Base-by-base conservation (phyloP, 92 coral and sea anemone genomes). In the Chrysogorgia sp. region DNA sequence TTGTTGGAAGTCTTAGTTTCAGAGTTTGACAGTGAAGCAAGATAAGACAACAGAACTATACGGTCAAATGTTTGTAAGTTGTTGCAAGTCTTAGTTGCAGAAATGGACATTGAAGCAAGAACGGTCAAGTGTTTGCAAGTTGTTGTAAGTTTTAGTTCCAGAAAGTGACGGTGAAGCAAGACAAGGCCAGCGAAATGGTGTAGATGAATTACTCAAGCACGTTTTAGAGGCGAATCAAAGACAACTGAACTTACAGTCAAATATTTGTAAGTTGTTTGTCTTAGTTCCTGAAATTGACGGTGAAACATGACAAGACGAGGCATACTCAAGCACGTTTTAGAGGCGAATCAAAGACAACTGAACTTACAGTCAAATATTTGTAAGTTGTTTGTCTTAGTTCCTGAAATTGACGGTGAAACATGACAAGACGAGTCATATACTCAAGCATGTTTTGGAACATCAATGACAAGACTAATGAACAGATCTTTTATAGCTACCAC, bases 401-500 rank as follows among this genome's bases (percentile, higher is more conserved):
- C n/a, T n/a, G n/a, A n/a, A n/a, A n/a, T n/a, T n/a, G n/a, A n/a
- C n/a, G n/a, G n/a, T n/a, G n/a, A n/a, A n/a, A n/a, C 28, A 80
- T 86, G 12, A 87, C 87, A n/a, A n/a, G n/a, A n/a, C n/a, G n/a
- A n/a, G n/a, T n/a, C n/a, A n/a, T n/a, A n/a, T 92, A 40, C 60
- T 96, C 21, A 82, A 85, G 33, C 97, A 96, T 37, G 97, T 96
- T 23, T 83, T 96, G 47, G 98, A 91, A n/a, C n/a, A n/a, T n/a
- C n/a, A n/a, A n/a, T n/a, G n/a, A n/a, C n/a, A n/a, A n/a, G n/a
- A n/a, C n/a, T n/a, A n/a, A n/a, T n/a, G n/a, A n/a, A n/a, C n/a
- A n/a, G n/a, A n/a, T n/a, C n/a, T n/a, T n/a, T n/a, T n/a, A n/a
- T n/a, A n/a, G n/a, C n/a, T n/a, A n/a, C n/a, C n/a, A n/a, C n/a